These are phyloP conservation scores for Phenacoccus solenopsis DNA, from an alignment of 1,140 invertebrate species.

Conservation along the genomic window DNA sequence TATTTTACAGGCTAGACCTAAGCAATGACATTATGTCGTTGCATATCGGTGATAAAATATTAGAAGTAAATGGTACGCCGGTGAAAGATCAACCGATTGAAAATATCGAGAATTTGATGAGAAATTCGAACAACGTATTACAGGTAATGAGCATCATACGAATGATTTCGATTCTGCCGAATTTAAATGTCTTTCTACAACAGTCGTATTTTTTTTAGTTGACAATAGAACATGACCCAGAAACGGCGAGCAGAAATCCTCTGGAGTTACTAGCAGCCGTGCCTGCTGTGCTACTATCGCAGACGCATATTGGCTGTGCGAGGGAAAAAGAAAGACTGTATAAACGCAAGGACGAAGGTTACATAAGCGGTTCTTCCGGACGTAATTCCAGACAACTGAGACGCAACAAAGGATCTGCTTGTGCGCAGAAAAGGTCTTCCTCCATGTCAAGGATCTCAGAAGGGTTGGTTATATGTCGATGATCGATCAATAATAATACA, in stretches of 20 bases:
- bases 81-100: constrained; percentile 64
- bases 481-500: too few relatives aligned
- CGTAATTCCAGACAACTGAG: constrained; percentile 39
- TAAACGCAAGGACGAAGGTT: constrained; percentile 53
- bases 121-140: constrained; percentile 55
- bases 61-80: constrained; percentile 83
- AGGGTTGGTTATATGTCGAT: constrained; percentile 38
- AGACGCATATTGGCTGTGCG: constrained; percentile 20
- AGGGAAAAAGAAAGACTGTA: constrained; percentile 50
- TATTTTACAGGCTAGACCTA: constrained; percentile 58
- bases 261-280: constrained; percentile 25
- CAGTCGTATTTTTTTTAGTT: constrained; percentile 39
- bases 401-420: constrained; percentile 34
- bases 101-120: constrained; percentile 60
- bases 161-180: background rate
- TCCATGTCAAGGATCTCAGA: constrained; percentile 75
- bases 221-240: constrained; percentile 80
- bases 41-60: constrained; percentile 77
- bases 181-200: background rate
- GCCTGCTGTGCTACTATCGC: constrained; percentile 19
- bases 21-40: constrained; percentile 67
- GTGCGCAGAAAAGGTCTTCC: constrained; percentile 63
- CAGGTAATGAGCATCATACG: constrained; percentile 41
- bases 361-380: constrained; percentile 37
- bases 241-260: constrained; percentile 41